Evolutionary conservation across 2,888 invertebrate species (phyloP).

Genomic region (Chrysolina americana): DNA sequence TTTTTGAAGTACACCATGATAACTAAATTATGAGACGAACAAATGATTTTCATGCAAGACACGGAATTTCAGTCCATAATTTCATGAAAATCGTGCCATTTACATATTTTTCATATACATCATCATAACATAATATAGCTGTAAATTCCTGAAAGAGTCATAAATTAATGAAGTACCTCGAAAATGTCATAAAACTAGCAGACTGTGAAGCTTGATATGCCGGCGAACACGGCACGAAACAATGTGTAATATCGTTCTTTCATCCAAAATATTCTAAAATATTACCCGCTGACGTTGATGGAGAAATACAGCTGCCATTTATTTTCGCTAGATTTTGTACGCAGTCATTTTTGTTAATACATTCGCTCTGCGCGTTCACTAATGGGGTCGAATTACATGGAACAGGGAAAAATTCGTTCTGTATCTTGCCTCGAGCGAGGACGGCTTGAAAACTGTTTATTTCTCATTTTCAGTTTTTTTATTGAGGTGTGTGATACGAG

Average conservation of each 20-base stretch:
- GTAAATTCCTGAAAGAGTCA: constrained; percentile 6
- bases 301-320: constrained; percentile 23
- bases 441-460: not conserved
- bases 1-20: too few relatives aligned
- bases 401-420: not conserved
- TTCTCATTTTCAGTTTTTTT: not conserved
- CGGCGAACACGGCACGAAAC: constrained; percentile 5
- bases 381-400: constrained; percentile 14
- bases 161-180: constrained; percentile 7
- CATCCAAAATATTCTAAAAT: constrained; percentile 19
- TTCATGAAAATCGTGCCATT: not conserved
- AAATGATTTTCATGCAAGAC: not conserved
- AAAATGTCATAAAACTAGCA: constrained; percentile 16
- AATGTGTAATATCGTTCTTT: constrained; percentile 10
- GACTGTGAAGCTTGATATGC: constrained; percentile 16
- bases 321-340: constrained; percentile 24
- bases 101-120: not conserved
- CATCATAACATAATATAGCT: not conserved
- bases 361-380: not conserved
- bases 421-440: not conserved
- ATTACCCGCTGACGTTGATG: constrained; percentile 31
- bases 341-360: constrained; percentile 17
- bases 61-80: not conserved
- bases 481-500: not conserved
- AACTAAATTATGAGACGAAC: too few relatives aligned